Conservation (phyloP, 1,140 invertebrate genomes). For the Eueides isabella region DNA sequence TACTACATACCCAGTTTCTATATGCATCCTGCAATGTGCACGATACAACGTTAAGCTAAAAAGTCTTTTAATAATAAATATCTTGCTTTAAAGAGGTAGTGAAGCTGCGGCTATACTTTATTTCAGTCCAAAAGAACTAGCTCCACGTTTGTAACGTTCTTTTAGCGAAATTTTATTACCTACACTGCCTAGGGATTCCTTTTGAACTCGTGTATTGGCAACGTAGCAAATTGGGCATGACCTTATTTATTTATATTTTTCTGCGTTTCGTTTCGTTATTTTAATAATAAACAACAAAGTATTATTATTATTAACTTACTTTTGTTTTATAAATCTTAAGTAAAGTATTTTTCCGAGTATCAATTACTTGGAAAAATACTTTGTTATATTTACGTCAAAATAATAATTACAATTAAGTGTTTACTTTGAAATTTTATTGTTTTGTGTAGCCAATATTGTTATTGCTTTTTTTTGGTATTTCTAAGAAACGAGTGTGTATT, state of each 20-base stretch:
- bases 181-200: background rate
- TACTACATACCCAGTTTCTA: too few species aligned
- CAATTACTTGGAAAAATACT: background rate
- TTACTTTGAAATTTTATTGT: background rate
- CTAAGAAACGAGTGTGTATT: too few species aligned
- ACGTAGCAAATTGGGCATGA: background rate
- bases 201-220: background rate
- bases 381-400: background rate
- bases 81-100: too few species aligned
- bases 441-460: background rate
- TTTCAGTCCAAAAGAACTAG: background rate
- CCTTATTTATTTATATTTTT: background rate
- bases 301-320: background rate
- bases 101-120: too few species aligned
- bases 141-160: constrained; percentile 1
- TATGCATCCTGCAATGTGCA: too few species aligned
- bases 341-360: too few species aligned
- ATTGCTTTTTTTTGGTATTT: too few species aligned
- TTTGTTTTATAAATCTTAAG: background rate
- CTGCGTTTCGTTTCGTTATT: background rate
- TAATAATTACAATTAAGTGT: background rate
- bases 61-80: too few species aligned
- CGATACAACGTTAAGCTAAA: too few species aligned
- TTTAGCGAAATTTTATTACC: background rate
- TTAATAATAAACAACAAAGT: background rate